These are phyloP conservation scores for Streptopelia turtur DNA, from an alignment of 2,797 vertebrate genomes.

Conservation along the genomic window DNA sequence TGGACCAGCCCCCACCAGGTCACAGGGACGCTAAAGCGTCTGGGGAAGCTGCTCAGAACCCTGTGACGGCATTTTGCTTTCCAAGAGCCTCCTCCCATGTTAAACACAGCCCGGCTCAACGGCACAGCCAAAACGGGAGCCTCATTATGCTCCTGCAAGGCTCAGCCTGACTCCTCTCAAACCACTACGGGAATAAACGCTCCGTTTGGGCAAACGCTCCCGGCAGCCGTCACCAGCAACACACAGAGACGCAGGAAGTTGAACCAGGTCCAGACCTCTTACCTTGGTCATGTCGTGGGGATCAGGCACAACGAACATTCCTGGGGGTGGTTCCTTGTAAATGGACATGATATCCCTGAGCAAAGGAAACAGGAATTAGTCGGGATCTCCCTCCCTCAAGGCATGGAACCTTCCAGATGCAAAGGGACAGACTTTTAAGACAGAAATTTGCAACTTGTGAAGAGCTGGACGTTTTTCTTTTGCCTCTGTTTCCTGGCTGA, in stretches of 20 bases:
- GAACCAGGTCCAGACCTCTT: conserved; percentile 26
- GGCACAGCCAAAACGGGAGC: neutral
- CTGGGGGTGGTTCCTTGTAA: conserved; percentile 97
- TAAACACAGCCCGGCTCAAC: neutral
- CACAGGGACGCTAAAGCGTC: neutral
- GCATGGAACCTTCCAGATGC: neutral
- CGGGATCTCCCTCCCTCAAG: neutral
- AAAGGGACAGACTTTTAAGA: neutral
- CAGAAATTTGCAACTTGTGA: neutral
- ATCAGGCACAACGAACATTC: conserved; percentile 99
- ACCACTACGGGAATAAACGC: neutral
- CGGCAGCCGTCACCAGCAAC: neutral
- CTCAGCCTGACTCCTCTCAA: neutral
- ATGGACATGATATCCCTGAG: conserved; percentile 98
- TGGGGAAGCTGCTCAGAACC: neutral
- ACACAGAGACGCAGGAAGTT: neutral
- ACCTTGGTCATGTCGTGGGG: conserved; percentile 99
- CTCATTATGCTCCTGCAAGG: neutral
- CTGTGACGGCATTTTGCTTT: neutral
- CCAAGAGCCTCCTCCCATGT: neutral
- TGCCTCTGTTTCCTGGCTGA: neutral
- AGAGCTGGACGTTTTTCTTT: neutral
- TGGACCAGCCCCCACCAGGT: neutral
- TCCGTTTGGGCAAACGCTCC: neutral
- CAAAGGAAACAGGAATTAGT: conserved; percentile 25